phyloP scores from a whole-genome alignment of 2,797 vertebrate species.

The Onychomys torridus region DNA sequence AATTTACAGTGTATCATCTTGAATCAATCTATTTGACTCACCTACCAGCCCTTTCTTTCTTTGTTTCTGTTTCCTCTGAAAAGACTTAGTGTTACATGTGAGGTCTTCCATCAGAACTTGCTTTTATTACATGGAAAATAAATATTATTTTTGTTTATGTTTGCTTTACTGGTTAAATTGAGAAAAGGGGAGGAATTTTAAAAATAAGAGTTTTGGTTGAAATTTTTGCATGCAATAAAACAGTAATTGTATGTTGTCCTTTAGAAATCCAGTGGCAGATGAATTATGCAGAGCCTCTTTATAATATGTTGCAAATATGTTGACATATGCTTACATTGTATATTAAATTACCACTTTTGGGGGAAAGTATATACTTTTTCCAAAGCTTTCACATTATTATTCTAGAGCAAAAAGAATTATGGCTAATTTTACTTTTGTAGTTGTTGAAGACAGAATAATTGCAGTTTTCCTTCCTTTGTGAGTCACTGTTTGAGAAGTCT shows the following conservation, averaged over 20 bases:
- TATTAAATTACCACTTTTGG: constrained; percentile 49
- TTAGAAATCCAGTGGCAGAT: neutral
- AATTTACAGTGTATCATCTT: constrained; percentile 31
- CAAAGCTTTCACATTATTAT: constrained; percentile 37
- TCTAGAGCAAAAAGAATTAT: constrained; percentile 49
- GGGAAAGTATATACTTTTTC: neutral
- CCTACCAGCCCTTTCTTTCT: neutral
- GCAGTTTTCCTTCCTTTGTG: neutral
- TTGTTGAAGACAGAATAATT: constrained; percentile 52
- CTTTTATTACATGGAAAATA: constrained; percentile 30
- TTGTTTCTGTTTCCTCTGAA: constrained; percentile 50
- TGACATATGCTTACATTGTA: neutral
- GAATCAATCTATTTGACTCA: neutral
- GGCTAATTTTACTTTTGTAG: constrained; percentile 44
- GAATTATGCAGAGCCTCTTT: constrained; percentile 22
- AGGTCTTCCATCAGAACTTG: neutral
- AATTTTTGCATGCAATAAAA: neutral
- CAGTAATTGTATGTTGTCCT: neutral
- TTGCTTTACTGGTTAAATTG: constrained; percentile 53
- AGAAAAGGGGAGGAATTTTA: neutral
- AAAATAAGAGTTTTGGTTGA: constrained; percentile 9
- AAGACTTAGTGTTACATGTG: constrained; percentile 16
- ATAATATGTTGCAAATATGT: neutral
- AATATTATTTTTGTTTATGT: constrained; percentile 57
- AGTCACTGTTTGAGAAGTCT: neutral